Base-by-base conservation (phyloP, 2,797 vertebrate genomes). In the Neosalanx taihuensis region DNA sequence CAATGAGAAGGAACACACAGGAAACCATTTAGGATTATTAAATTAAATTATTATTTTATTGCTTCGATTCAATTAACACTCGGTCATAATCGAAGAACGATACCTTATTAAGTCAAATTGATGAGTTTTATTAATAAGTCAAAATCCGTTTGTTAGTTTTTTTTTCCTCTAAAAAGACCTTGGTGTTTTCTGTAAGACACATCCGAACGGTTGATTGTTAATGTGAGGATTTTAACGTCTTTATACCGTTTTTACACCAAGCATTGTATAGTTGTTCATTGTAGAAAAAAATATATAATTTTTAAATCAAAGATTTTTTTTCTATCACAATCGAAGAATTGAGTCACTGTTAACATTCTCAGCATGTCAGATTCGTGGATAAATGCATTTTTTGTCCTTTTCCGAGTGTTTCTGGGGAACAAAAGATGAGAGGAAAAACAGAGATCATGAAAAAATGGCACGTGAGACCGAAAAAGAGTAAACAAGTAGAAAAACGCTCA, bases 391-490 rank as follows among this genome's bases (percentile, higher is more conserved):
- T 1, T 3, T 66, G 49, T 51, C 18, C 15, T 29, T 20, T 23
- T 46, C n/a, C 46, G 37, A 51, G 7, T 51, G 3, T 2, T 20
- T 7, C 6, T 66, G 17, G 10, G 4, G 5, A 29, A 49, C 5
- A 61, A 61, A 29, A 61, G 23, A 61, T 5, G 59, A 13, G 31
- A 33, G 33, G 33, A 7, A 6, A 49, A 49, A 23, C 6, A 1
- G n/a, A 51, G 64, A 53, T 3, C 23, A 56, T n/a, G 31, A 31
- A 30, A 31, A 30, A 1, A 67, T 80, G 74, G 80, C 88, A 91
- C 88, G 83, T 89, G 89, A 90, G 78, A 61, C 13, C 63, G 75
- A 72, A 72, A 81, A 59, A 83, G 79, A 88, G 87, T 91, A 91
- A 92, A 91, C 88, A 92, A 88, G 84, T 81, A 63, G 67, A 53